Evolutionary conservation across 2,888 invertebrate genomes (phyloP).

Genomic region (Tinea trinotella): DNA sequence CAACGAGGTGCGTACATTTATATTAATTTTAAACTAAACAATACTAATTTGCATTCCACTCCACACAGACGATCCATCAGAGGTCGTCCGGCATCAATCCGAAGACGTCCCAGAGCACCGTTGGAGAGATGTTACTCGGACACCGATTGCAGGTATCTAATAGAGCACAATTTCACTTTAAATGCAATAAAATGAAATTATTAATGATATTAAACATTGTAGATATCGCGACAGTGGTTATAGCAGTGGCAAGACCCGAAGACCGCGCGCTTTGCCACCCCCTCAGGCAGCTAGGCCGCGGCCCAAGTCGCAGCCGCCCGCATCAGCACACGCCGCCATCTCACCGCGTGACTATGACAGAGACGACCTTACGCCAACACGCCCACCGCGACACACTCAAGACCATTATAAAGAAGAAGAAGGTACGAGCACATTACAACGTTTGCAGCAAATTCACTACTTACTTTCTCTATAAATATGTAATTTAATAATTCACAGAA

Average conservation of each 20-base stretch:
- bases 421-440: background rate
- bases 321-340: constrained; percentile 24
- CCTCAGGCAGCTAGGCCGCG: constrained; percentile 24
- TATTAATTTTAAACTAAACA: background rate
- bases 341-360: constrained; percentile 20
- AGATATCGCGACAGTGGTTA: constrained; percentile 64
- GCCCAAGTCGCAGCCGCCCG: constrained; percentile 47
- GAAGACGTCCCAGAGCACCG: constrained; percentile 26
- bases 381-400: background rate
- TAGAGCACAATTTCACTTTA: background rate
- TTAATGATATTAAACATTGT: background rate
- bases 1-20: constrained; percentile 19
- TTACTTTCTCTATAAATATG: background rate
- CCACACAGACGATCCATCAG: background rate
- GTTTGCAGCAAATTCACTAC: background rate
- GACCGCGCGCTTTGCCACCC: constrained; percentile 28
- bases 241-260: constrained; percentile 43
- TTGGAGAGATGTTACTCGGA: constrained; percentile 76
- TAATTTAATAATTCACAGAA: constrained; percentile 31
- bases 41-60: no score
- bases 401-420: background rate
- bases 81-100: background rate
- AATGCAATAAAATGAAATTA: background rate
- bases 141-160: constrained; percentile 77
- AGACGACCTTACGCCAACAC: background rate